Conservation (phyloP, 2,888 invertebrate genomes). For the Amaurobius ferox region DNA sequence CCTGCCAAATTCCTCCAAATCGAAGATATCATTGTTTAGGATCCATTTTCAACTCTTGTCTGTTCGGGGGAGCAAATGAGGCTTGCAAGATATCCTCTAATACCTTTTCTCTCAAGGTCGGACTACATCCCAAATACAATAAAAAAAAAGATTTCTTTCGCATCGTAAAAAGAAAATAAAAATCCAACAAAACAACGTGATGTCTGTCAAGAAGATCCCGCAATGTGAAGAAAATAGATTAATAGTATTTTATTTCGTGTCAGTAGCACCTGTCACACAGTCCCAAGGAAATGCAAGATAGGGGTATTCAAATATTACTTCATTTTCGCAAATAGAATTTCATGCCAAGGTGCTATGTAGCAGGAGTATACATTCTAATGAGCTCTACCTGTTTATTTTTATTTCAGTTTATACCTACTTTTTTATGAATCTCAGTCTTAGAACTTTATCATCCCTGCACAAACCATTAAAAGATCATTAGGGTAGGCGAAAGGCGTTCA, state of each 20-base stretch:
- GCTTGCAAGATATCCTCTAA: background rate
- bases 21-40: slow-evolving; percentile 6
- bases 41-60: slow-evolving; percentile 3
- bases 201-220: slow-evolving; percentile 7
- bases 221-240: slow-evolving; percentile 12
- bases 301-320: background rate
- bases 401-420: too few species aligned
- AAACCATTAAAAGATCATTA: too few species aligned
- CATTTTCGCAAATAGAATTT: background rate
- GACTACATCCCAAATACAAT: background rate
- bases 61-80: background rate
- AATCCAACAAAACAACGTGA: background rate
- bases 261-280: slow-evolving; percentile 1
- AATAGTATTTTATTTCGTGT: slow-evolving; percentile 11
- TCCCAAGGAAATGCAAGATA: background rate
- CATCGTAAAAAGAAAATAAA: background rate
- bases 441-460: too few species aligned
- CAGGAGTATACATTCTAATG: too few species aligned
- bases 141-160: background rate
- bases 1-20: background rate
- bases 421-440: too few species aligned
- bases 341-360: too few species aligned
- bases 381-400: too few species aligned
- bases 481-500: too few species aligned
- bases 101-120: slow-evolving; percentile 3